Conservation (phyloP, 2,888 invertebrate genomes). For the Cynaeus angustus region DNA sequence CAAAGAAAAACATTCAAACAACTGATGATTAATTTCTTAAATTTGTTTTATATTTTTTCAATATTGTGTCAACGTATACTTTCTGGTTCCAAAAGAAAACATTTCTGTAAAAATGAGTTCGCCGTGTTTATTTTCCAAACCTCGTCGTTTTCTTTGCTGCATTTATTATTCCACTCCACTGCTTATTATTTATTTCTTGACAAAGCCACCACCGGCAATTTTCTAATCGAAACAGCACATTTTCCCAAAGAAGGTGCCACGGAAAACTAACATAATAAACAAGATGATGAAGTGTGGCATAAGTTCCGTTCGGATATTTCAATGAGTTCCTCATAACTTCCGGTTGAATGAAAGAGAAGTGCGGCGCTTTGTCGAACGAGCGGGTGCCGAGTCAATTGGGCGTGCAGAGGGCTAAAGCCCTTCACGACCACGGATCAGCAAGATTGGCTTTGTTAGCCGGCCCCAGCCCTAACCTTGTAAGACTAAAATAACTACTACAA, state of each 20-base stretch:
- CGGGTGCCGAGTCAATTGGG: conserved; percentile 68
- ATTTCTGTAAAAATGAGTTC: too few species aligned
- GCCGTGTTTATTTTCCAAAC: too few species aligned
- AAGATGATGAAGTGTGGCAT: conserved; percentile 66
- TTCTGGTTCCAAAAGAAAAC: too few species aligned
- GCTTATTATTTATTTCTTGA: too few species aligned
- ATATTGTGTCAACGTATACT: too few species aligned
- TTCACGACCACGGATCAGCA: conserved; percentile 63
- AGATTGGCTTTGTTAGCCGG: conserved; percentile 68
- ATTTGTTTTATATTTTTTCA: too few species aligned
- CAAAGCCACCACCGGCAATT: neutral
- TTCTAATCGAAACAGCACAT: neutral
- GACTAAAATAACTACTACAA: conserved; percentile 61
- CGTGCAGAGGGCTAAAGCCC: conserved; percentile 61
- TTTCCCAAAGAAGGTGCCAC: conserved; percentile 43
- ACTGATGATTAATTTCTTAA: too few species aligned
- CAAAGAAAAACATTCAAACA: too few species aligned
- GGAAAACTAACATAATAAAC: conserved; percentile 62
- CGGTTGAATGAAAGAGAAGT: conserved; percentile 65
- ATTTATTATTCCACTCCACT: too few species aligned
- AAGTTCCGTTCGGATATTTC: conserved; percentile 70
- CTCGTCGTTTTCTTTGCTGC: too few species aligned
- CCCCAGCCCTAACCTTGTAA: conserved; percentile 61
- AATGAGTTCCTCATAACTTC: conserved; percentile 71
- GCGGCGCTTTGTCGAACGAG: conserved; percentile 64